A percentile compares a stretch with the other conserved stretches of the same genome.
phyloP scores from a whole-genome alignment of 2,113 vertebrate genomes.

The Odobenus rosmarus region DNA sequence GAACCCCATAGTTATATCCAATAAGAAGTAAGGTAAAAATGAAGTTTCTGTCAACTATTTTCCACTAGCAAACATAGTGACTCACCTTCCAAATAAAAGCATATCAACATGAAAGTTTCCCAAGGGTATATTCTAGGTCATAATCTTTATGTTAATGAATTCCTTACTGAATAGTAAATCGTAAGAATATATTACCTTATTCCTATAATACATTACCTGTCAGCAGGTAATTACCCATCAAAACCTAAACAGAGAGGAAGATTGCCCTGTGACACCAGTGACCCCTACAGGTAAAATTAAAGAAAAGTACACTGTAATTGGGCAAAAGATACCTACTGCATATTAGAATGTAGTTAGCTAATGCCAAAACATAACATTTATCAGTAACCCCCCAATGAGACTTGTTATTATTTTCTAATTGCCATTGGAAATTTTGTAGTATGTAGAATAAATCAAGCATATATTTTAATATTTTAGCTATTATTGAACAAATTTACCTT shows the following conservation, averaged over 20 bases:
- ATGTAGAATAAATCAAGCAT: neutral
- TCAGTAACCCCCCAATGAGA: neutral
- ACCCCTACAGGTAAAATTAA: conserved; percentile 73
- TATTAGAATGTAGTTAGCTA: neutral
- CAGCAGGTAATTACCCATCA: conserved; percentile 78
- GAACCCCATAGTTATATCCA: conserved; percentile 42
- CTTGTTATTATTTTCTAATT: conserved; percentile 18
- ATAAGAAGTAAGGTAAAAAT: conserved; percentile 67
- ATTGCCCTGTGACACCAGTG: conserved; percentile 71
- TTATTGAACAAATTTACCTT: neutral
- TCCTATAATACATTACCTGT: conserved; percentile 72
- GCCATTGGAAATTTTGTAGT: neutral
- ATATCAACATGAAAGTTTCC: conserved; percentile 77
- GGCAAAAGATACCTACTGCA: neutral
- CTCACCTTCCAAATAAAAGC: conserved; percentile 76
- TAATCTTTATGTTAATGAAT: conserved; percentile 79
- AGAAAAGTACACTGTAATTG: neutral
- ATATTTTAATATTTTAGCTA: neutral
- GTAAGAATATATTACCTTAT: conserved; percentile 74
- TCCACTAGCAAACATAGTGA: conserved; percentile 71
- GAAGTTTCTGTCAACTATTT: conserved; percentile 76
- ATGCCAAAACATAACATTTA: neutral
- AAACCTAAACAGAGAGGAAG: conserved; percentile 60
- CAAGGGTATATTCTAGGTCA: conserved; percentile 78
- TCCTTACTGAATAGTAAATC: conserved; percentile 76